These are phyloP conservation scores for Ophiodon elongatus DNA, from an alignment of 2,113 vertebrate genomes.

Conservation along the genomic window DNA sequence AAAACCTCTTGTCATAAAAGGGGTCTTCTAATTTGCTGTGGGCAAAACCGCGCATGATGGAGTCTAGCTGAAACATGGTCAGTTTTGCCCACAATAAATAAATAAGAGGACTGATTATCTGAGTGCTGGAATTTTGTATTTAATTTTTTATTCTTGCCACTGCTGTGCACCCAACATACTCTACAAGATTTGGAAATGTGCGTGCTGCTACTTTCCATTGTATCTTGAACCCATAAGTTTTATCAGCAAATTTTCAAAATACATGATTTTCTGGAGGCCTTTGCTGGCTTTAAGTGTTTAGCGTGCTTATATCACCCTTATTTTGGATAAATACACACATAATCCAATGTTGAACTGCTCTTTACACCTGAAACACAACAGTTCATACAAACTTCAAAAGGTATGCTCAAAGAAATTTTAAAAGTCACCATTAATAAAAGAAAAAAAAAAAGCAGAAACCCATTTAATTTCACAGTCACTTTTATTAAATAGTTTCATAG, in stretches of 20 bases:
- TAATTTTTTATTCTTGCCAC: not conserved
- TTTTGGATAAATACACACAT: not conserved
- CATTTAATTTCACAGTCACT: conserved; percentile 63
- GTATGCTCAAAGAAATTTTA: not conserved
- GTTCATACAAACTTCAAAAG: not conserved
- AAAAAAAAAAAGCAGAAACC: not conserved
- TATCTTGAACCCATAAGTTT: not conserved
- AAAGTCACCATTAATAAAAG: not conserved
- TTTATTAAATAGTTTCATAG: conserved; percentile 77
- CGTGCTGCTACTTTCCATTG: not conserved
- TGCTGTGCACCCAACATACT: not conserved
- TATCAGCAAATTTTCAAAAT: not conserved
- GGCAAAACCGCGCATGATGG: no score
- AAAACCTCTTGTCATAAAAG: no score
- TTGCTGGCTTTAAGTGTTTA: not conserved
- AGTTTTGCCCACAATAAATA: not conserved
- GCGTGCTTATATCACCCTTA: not conserved
- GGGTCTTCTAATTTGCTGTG: no score
- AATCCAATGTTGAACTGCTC: not conserved
- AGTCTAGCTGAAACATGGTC: not conserved
- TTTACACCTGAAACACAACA: conserved; percentile 3
- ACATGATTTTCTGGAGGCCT: not conserved
- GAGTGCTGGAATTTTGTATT: not conserved
- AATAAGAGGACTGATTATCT: not conserved
- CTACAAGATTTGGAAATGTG: not conserved